These are phyloP conservation scores for Tadarida brasiliensis DNA, from an alignment of 2,797 vertebrate species.

Conservation along the genomic window DNA sequence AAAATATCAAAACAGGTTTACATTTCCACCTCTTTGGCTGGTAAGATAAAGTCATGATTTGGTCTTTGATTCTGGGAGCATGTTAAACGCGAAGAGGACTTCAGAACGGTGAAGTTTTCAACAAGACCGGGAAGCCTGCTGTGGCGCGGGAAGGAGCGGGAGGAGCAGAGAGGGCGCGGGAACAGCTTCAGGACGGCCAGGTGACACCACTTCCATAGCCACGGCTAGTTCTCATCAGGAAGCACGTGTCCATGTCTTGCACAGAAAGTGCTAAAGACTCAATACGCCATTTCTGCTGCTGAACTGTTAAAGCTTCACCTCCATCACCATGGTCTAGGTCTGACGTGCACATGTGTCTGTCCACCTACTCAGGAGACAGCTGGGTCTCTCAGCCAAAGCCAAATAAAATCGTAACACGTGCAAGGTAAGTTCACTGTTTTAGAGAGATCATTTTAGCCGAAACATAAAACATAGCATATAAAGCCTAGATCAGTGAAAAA, in stretches of 20 bases:
- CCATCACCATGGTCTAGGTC: background rate
- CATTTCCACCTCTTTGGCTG: background rate
- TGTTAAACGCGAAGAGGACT: background rate
- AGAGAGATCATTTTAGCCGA: background rate
- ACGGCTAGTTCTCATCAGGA: background rate
- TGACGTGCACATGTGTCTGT: conserved; percentile 26
- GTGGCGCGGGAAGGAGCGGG: background rate
- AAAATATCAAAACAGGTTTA: background rate
- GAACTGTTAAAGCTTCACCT: background rate
- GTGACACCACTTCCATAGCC: background rate
- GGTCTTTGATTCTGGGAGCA: background rate
- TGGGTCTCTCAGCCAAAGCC: conserved; percentile 30
- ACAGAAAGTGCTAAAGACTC: conserved; percentile 5
- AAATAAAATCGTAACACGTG: conserved; percentile 10
- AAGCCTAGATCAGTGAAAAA: conserved; percentile 25
- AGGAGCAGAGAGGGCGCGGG: background rate
- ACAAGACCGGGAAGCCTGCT: background rate
- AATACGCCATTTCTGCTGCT: background rate
- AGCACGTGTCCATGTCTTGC: background rate
- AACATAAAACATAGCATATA: background rate
- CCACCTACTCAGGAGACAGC: conserved; percentile 11
- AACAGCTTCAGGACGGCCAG: background rate
- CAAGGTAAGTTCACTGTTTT: background rate
- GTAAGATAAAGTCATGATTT: background rate
- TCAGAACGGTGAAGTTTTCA: background rate